phyloP scores from a whole-genome alignment of 2,797 vertebrate species.

The Epinephelus malabaricus region DNA sequence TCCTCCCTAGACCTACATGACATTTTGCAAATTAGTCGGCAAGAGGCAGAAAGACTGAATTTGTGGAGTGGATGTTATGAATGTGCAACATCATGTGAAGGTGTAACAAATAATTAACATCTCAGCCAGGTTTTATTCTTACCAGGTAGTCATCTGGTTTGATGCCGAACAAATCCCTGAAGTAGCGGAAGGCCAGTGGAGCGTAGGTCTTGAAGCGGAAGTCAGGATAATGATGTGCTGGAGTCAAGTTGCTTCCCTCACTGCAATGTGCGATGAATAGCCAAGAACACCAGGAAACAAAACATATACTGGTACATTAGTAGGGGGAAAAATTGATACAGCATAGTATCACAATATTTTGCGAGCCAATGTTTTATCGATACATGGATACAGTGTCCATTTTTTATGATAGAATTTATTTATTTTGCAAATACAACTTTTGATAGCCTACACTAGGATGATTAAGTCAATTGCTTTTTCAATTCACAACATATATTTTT shows the following conservation, averaged over 20 bases:
- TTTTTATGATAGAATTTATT: no score
- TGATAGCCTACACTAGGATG: no score
- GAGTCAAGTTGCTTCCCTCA: slow-evolving; percentile 98
- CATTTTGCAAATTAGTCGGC: neutral
- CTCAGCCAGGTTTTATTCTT: slow-evolving; percentile 69
- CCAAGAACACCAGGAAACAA: slow-evolving; percentile 31
- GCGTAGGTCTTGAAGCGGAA: slow-evolving; percentile 99
- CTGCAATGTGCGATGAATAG: slow-evolving; percentile 75
- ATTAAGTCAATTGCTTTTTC: no score
- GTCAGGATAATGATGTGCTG: slow-evolving; percentile 97
- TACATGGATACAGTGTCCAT: no score
- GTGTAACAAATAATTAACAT: neutral
- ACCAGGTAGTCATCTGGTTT: slow-evolving; percentile 99
- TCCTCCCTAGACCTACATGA: neutral
- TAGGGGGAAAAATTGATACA: no score
- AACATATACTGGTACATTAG: slow-evolving; percentile 39
- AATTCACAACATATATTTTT: no score
- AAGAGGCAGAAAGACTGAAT: neutral
- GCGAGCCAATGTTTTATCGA: no score
- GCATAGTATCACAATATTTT: no score
- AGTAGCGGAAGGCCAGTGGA: slow-evolving; percentile 97
- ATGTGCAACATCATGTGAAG: neutral
- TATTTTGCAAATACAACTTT: no score
- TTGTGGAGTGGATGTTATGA: neutral
- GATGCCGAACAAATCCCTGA: slow-evolving; percentile 98